Evolutionary conservation across 2,797 vertebrate species (phyloP).

Genomic region (Coregonus suidteri): DNA sequence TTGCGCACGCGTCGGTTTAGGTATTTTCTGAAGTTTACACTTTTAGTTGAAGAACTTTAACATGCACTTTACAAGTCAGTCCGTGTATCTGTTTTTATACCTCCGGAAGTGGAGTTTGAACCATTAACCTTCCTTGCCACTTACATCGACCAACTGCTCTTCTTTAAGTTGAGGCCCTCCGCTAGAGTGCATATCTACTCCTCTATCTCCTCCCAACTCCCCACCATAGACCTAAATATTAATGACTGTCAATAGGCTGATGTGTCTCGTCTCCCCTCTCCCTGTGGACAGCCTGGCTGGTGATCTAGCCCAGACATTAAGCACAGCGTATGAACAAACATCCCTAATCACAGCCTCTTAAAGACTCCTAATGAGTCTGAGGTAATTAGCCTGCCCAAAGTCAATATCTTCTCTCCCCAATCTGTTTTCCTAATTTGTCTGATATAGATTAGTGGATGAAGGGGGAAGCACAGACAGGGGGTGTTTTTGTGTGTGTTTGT

Average conservation of each 20-base stretch:
- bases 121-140: background rate
- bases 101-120: background rate
- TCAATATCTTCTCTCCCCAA: constrained; percentile 74
- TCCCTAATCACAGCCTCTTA: constrained; percentile 78
- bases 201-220: constrained; percentile 55
- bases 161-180: background rate
- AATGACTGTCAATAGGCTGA: constrained; percentile 87
- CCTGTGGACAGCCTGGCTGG: constrained; percentile 41
- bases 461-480: constrained; percentile 27
- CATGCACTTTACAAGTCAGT: background rate
- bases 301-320: constrained; percentile 54
- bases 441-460: constrained; percentile 65
- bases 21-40: no score
- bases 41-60: no score
- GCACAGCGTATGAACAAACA: constrained; percentile 79
- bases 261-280: constrained; percentile 46
- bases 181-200: constrained; percentile 9
- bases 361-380: constrained; percentile 73
- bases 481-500: constrained; percentile 25
- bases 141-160: background rate
- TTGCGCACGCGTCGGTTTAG: no score
- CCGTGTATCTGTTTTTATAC: background rate
- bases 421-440: constrained; percentile 62
- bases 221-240: constrained; percentile 87
- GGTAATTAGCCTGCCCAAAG: constrained; percentile 67